Conservation (phyloP, 2,113 vertebrate species). For the Rhombomys opimus region DNA sequence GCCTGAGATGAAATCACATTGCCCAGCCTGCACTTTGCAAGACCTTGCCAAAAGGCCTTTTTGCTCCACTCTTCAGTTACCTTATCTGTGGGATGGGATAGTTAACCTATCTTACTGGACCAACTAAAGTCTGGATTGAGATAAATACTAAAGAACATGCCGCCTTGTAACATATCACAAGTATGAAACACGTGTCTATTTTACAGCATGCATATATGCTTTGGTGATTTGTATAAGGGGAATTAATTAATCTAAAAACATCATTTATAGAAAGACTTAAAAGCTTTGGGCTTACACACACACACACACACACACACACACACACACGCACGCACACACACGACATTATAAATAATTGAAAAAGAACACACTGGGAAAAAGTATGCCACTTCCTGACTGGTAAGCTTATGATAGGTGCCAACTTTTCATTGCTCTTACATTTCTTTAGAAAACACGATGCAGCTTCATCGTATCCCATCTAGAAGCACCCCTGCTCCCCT, state of each 20-base stretch:
- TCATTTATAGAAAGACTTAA: not conserved
- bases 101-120: not conserved
- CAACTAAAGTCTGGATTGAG: not conserved
- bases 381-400: not conserved
- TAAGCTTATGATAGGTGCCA: not conserved
- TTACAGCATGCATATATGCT: not conserved
- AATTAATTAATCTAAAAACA: slow-evolving; percentile 34
- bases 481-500: not conserved
- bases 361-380: not conserved
- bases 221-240: slow-evolving; percentile 23
- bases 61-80: not conserved
- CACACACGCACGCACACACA: not conserved
- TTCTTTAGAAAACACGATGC: not conserved
- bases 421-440: not conserved
- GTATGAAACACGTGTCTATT: not conserved
- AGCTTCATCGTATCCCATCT: not conserved
- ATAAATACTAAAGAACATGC: not conserved
- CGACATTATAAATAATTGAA: not conserved
- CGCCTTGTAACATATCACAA: not conserved
- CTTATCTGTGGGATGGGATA: not conserved
- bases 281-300: not conserved
- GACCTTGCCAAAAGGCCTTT: not conserved
- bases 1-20: not conserved
- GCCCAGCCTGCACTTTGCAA: not conserved
- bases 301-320: not conserved